These are phyloP conservation scores for Rhizoglyphus robini DNA, from an alignment of 1,140 invertebrate genomes.

Conservation along the genomic window DNA sequence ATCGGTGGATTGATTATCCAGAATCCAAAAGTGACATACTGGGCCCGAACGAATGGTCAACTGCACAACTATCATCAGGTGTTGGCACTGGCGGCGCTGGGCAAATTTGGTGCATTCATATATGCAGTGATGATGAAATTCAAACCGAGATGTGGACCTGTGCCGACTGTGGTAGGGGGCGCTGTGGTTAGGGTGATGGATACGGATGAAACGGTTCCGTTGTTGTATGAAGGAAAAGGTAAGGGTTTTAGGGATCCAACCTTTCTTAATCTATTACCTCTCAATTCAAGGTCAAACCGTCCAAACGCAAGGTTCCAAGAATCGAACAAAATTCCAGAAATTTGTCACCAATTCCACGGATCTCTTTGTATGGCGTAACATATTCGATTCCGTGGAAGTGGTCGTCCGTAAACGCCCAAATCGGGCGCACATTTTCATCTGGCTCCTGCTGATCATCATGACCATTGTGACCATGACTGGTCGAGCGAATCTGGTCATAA, in stretches of 20 bases:
- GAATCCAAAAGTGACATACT: background rate
- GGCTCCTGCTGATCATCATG: slow-evolving; percentile 3
- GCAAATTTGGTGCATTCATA: background rate
- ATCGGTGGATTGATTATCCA: background rate
- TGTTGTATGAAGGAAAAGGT: background rate
- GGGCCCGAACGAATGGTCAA: background rate
- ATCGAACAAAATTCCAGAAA: background rate
- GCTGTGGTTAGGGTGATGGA: background rate
- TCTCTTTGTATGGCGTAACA: slow-evolving; percentile 2
- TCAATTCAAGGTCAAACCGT: background rate
- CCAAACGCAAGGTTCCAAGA: background rate
- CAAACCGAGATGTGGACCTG: background rate
- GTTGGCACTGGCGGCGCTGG: background rate
- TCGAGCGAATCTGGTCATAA: background rate
- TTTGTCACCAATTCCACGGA: background rate
- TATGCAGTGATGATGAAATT: background rate
- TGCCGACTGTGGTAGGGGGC: background rate
- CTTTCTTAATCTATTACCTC: no score
- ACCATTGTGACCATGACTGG: background rate
- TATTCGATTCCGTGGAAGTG: background rate
- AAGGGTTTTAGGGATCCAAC: no score
- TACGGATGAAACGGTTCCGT: background rate
- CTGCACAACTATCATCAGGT: slow-evolving; percentile 13
- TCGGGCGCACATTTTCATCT: slow-evolving; percentile 2
- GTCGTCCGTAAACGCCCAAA: background rate